Evolutionary conservation across 2,797 vertebrate species (phyloP), one percentile per base, ranked within the genome.

Genomic region (Neostethus bicornis): DNA sequence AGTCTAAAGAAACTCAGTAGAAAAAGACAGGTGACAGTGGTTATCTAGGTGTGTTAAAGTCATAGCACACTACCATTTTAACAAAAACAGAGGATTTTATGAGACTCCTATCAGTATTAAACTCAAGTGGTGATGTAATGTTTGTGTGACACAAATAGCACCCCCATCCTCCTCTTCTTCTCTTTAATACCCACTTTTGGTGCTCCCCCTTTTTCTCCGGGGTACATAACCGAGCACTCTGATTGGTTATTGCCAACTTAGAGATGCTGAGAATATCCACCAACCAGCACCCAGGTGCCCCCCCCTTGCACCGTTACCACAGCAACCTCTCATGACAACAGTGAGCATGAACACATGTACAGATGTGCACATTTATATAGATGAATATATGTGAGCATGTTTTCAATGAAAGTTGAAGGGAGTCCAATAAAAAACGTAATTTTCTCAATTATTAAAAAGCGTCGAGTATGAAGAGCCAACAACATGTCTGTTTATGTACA

Each of bases 241-340:
- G 16, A 89, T 91, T 89, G 90, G 90, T 80, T 89, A 74, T 74
- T 66, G 63, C 67, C 65, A 87, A 83, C 80, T 85, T 67, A 84
- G 90, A 85, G 86, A 87, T 90, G 84, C 89, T 91, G 88, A 89
- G 84, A 90, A 90, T 91, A 91, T 90, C 86, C 86, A 87, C 90
- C 89, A 91, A 92, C 83, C 88, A 90, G 81, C 81, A 84, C 70
- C 72, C 26, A 50, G 85, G 83, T 84, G 81, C 84, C 87, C 85
- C 84, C 87, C 85, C 87, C 79, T 86, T 69, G 83, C 76, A 87
- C 44, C 55, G 89, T 92, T 89, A 76, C 91, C 88, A 90, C 85
- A 87, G 89, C 87, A 92, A 92, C 91, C 81, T 68, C 68, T 83
- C 78, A 86, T 85, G 89, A 86, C 84, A 77, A 83, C 73, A 50